Evolutionary conservation across 2,888 invertebrate species (phyloP), one percentile per base, ranked within the genome.

Genomic region (Andrena trimmerana): DNA sequence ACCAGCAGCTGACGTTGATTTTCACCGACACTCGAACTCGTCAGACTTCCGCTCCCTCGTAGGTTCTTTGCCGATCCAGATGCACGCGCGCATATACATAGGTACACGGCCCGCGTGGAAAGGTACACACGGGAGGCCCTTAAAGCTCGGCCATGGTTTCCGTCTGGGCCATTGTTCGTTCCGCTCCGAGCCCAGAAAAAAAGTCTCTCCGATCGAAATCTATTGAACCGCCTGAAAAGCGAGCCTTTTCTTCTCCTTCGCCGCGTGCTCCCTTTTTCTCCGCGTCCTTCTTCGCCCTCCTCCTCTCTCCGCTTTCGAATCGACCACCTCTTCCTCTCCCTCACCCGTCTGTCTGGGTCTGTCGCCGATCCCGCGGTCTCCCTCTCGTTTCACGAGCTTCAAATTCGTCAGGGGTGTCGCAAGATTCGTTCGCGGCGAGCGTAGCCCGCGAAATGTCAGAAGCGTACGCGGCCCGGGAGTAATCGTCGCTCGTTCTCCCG

Each of bases 81-180:
- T 82, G 69, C 68, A 33, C 60, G 52, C 27, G 31, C 31, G 33
- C 59, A 31, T 54, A 42, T 16, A 48, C n/a, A 48, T 8, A 20
- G 20, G 20, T 20, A 42, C 10, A 27, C 54, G 7, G 6, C 27
- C 20, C 20, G 36, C 54, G 48, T 29, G 57, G 42, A 63, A 20
- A 50, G 16, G 59, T 72, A 59, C 67, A 66, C 68, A 67, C 69
- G 60, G 79, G 78, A 77, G 78, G 79, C 50, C 42, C 80, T 77
- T 81, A 79, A 67, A 85, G 77, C 57, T 72, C 76, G 78, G 76
- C 86, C 86, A 86, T 79, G 89, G 86, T 86, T 90, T 89, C 89
- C 90, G 88, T 84, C 81, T 82, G 87, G 78, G 59, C 81, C 71
- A 89, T 90, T 90, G 87, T 90, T 86, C 88, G 84, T 81, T 85